Base-by-base conservation (phyloP, 2,888 invertebrate species). In the Formica aserva region DNA sequence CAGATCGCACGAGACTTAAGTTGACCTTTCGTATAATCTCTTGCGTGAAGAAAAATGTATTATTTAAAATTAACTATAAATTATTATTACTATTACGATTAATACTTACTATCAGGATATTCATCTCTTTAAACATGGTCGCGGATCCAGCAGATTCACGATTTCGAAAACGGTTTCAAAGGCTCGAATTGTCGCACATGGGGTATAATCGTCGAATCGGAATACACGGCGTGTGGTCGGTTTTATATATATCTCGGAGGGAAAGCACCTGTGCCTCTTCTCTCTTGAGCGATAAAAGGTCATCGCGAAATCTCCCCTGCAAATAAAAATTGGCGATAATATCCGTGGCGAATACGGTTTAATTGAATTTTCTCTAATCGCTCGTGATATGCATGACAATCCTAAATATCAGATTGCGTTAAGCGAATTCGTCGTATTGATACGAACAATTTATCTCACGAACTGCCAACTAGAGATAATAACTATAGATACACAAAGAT, bases 331-430 rank as follows among this genome's bases (percentile, higher is more conserved):
- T 78, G 55, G 60, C 75, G 87, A 91, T 91, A 91, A 86, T 72
- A 77, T 62, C 48, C 63, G 29, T 60, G 75, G 77, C n/a, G 52
- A 52, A 83, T 41, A 76, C 32, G 62, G 67, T 88, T 91, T 92
- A 90, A 90, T 88, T 91, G 86, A 88, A 92, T 91, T 91, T 87
- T 84, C 83, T 88, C 83, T 88, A 90, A 91, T 92, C 91, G 85
- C 78, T 67, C 69, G 11, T 15, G 45, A n/a, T 48, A n/a, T n/a
- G 52, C 15, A 22, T 18, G 22, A 3, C 85, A 87, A 86, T 89
- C 81, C 86, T 52, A 74, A 81, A 63, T 55, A 60, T 60, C 57
- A 26, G 38, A 29, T 74, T 65, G 55, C 55, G 13, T 29, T 29
- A 81, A 29, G 67, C 69, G 72, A 67, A 74, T 57, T 32, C 45